phyloP scores from a whole-genome alignment of 1,140 invertebrate species.

The Aethina tumida region DNA sequence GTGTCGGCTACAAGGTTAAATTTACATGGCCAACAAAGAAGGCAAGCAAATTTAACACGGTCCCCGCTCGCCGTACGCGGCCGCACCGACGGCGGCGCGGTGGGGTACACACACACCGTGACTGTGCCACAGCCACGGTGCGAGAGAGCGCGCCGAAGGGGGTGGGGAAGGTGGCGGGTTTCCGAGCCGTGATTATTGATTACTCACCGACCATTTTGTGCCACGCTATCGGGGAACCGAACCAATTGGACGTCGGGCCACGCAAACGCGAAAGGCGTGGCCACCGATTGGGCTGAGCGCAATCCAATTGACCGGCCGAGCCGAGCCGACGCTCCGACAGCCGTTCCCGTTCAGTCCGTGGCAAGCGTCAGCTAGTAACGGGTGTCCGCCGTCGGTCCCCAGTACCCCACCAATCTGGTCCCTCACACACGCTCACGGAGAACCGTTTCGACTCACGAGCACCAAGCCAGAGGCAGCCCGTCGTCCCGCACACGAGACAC shows the following conservation, averaged over 20 bases:
- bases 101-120: too few species aligned
- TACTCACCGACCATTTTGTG: slow-evolving; percentile 37
- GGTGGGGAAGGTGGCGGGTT: slow-evolving; percentile 11
- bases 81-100: too few species aligned
- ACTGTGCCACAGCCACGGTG: too few species aligned
- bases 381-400: slow-evolving; percentile 4
- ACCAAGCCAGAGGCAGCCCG: too few species aligned
- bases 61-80: too few species aligned
- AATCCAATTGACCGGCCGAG: slow-evolving; percentile 14
- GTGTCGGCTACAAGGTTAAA: slow-evolving; percentile 14
- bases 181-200: slow-evolving; percentile 27
- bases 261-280: slow-evolving; percentile 24
- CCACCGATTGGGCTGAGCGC: slow-evolving; percentile 9
- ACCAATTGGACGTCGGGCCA: slow-evolving; percentile 22
- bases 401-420: not conserved
- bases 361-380: too few species aligned
- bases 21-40: slow-evolving; percentile 15
- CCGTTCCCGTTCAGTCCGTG: slow-evolving; percentile 16
- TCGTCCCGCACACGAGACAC: too few species aligned
- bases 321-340: slow-evolving; percentile 17
- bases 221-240: slow-evolving; percentile 20
- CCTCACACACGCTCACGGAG: too few species aligned
- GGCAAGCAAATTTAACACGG: slow-evolving; percentile 7
- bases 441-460: too few species aligned
- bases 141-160: too few species aligned